Evolutionary conservation across 2,113 vertebrate species (phyloP).

Genomic region (Megaptera novaeangliae): DNA sequence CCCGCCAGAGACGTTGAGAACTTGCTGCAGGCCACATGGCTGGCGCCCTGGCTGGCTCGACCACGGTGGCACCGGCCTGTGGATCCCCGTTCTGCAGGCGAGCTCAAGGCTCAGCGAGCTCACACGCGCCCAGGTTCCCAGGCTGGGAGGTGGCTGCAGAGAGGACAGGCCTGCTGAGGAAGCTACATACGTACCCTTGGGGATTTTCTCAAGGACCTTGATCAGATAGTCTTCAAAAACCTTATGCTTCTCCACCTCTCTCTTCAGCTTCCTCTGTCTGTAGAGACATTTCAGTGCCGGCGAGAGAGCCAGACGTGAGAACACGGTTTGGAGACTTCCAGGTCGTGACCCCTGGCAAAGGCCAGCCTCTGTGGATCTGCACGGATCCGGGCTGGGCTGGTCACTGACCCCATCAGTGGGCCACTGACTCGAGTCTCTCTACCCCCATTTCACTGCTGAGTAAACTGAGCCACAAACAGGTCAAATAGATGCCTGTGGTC

Average conservation of each 20-base stretch:
- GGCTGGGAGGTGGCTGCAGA: background rate
- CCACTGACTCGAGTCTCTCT: background rate
- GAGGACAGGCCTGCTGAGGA: background rate
- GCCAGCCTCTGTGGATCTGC: background rate
- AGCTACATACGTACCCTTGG: slow-evolving; percentile 72
- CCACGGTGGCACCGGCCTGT: accelerated
- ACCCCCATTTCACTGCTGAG: background rate
- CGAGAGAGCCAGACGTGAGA: background rate
- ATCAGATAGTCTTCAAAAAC: slow-evolving; percentile 81
- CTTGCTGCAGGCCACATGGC: accelerated
- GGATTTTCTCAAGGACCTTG: slow-evolving; percentile 80
- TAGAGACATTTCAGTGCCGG: background rate
- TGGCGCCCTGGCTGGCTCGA: accelerated
- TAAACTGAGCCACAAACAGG: background rate
- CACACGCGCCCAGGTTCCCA: accelerated
- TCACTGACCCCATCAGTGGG: background rate
- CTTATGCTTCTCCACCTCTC: slow-evolving; percentile 77
- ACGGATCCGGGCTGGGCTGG: accelerated
- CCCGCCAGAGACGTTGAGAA: background rate
- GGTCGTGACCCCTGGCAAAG: background rate
- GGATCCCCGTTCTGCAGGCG: background rate
- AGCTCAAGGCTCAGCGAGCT: background rate
- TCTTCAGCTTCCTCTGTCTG: slow-evolving; percentile 80
- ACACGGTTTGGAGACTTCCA: background rate
- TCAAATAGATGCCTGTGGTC: background rate